Evolutionary conservation across 2,113 vertebrate species (phyloP).

Genomic region (Cynopterus brachyotis): DNA sequence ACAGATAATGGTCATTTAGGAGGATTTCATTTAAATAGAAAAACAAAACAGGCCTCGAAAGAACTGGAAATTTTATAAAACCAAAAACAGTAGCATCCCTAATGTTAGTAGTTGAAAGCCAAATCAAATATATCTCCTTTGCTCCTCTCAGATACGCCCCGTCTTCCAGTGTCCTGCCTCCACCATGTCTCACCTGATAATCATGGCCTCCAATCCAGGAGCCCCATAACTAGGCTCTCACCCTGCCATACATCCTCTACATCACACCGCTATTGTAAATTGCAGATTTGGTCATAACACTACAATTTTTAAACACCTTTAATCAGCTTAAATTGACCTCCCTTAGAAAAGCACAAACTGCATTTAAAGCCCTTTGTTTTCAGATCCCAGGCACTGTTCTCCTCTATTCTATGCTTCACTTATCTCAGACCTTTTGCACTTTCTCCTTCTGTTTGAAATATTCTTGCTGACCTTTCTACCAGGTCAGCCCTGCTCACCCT

Average conservation of each 20-base stretch:
- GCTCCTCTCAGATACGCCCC: not conserved
- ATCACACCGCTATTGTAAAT: not conserved
- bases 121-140: not conserved
- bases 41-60: not conserved
- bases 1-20: not conserved
- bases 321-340: not conserved
- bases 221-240: not conserved
- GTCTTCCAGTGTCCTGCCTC: not conserved
- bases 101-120: not conserved
- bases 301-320: not conserved
- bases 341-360: not conserved
- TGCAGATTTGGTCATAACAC: not conserved
- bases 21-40: conserved; percentile 9
- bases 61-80: not conserved
- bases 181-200: not conserved
- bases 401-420: not conserved
- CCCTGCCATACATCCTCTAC: not conserved
- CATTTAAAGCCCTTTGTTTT: not conserved
- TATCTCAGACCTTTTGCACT: accelerated
- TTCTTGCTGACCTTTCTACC: not conserved
- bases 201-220: not conserved
- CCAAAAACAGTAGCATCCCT: not conserved
- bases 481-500: not conserved
- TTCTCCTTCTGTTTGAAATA: not conserved
- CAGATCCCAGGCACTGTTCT: not conserved